phyloP scores from a whole-genome alignment of 2,888 invertebrate species.

The Glaucopsyche alexis region DNA sequence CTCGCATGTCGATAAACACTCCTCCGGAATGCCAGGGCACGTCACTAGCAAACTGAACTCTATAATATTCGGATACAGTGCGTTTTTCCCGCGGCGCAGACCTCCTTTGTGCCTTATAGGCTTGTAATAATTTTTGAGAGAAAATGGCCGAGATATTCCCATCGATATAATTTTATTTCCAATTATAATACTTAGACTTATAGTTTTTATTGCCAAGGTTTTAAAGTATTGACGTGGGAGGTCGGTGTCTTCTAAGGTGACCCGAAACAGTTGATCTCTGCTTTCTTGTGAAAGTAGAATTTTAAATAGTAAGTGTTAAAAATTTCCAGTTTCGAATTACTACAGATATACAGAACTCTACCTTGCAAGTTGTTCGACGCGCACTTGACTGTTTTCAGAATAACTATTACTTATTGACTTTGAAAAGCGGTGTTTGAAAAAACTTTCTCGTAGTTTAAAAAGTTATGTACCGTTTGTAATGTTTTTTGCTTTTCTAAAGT shows the following conservation, averaged over 20 bases:
- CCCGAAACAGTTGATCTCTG: not conserved
- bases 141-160: slow-evolving; percentile 63
- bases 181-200: slow-evolving; percentile 57
- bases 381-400: slow-evolving; percentile 13
- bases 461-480: slow-evolving; percentile 21
- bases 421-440: not conserved
- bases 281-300: not conserved
- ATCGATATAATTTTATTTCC: slow-evolving; percentile 72
- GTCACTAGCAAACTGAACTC: slow-evolving; percentile 39
- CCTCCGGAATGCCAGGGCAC: slow-evolving; percentile 35
- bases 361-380: not conserved
- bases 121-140: slow-evolving; percentile 39
- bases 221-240: slow-evolving; percentile 24
- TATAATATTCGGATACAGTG: slow-evolving; percentile 31
- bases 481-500: slow-evolving; percentile 32
- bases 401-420: slow-evolving; percentile 11
- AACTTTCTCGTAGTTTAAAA: slow-evolving; percentile 20
- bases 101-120: slow-evolving; percentile 3
- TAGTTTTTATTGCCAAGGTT: slow-evolving; percentile 24
- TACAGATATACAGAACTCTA: not conserved
- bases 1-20: slow-evolving; percentile 47
- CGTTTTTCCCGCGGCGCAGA: slow-evolving; percentile 24
- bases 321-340: no score
- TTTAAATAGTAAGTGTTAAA: not conserved
- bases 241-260: slow-evolving; percentile 7